Evolutionary conservation across 2,113 vertebrate genomes (phyloP).

Genomic region (Pseudopodoces humilis): DNA sequence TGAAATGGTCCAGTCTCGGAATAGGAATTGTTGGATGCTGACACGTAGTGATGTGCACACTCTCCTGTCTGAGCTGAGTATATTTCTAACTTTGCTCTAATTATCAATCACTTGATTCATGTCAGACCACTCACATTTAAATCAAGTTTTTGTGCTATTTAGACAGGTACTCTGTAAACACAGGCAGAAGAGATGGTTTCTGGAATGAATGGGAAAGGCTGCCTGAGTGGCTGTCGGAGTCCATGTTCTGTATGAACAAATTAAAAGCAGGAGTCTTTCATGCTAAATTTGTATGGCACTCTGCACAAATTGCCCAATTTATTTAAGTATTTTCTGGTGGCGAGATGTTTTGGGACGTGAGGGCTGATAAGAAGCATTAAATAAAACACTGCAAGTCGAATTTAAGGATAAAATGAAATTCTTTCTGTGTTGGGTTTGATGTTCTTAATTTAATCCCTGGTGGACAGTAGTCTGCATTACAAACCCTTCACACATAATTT

Average conservation of each 20-base stretch:
- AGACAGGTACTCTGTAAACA: constrained; percentile 46
- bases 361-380: constrained; percentile 24
- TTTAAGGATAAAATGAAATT: constrained; percentile 48
- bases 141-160: constrained; percentile 52
- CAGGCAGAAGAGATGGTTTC: neutral
- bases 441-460: constrained; percentile 65
- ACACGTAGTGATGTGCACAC: neutral
- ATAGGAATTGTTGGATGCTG: neutral
- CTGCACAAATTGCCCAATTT: constrained; percentile 44
- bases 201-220: neutral
- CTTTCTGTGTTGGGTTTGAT: constrained; percentile 51
- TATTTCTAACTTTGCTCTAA: constrained; percentile 44
- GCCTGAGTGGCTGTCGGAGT: neutral
- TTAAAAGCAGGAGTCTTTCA: constrained; percentile 56
- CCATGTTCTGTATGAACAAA: neutral
- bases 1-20: neutral
- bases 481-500: constrained; percentile 69
- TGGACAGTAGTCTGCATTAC: constrained; percentile 59
- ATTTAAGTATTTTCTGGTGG: constrained; percentile 38
- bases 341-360: neutral
- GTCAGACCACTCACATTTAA: constrained; percentile 40
- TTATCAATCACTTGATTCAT: constrained; percentile 45
- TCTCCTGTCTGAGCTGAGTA: neutral
- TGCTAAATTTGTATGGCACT: constrained; percentile 41
- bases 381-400: neutral